These are phyloP conservation scores for Baronia brevicornis DNA, from an alignment of 2,888 invertebrate species.

Conservation along the genomic window DNA sequence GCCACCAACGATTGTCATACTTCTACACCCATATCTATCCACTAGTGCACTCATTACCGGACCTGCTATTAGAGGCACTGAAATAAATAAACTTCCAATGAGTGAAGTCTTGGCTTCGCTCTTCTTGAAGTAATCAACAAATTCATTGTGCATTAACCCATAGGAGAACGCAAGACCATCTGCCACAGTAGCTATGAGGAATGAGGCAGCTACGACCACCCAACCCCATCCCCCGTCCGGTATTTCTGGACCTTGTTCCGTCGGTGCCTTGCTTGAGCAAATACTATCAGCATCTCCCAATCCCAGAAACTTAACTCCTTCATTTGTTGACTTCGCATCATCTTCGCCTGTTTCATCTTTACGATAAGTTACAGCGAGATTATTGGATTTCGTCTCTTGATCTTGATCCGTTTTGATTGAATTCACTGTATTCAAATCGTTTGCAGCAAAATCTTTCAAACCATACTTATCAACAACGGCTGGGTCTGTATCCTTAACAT, in stretches of 20 bases:
- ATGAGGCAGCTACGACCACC: slow-evolving; percentile 91
- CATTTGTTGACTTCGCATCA: slow-evolving; percentile 59
- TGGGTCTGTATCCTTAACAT: slow-evolving; percentile 54
- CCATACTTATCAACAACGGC: slow-evolving; percentile 43
- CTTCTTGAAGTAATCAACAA: slow-evolving; percentile 84
- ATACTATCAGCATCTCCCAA: slow-evolving; percentile 69
- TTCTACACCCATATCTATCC: slow-evolving; percentile 88
- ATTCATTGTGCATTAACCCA: slow-evolving; percentile 88
- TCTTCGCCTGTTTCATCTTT: slow-evolving; percentile 47
- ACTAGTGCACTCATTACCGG: slow-evolving; percentile 90
- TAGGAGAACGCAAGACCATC: slow-evolving; percentile 96
- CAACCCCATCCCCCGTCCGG: slow-evolving; percentile 95
- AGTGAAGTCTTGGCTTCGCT: slow-evolving; percentile 90
- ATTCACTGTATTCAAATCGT: slow-evolving; percentile 56
- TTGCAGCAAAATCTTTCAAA: slow-evolving; percentile 34
- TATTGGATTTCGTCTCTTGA: slow-evolving; percentile 34
- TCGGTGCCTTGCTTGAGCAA: slow-evolving; percentile 50
- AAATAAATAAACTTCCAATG: slow-evolving; percentile 92
- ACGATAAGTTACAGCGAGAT: slow-evolving; percentile 44
- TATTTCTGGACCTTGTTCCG: slow-evolving; percentile 72
- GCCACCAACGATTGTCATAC: slow-evolving; percentile 84
- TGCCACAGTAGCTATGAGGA: slow-evolving; percentile 90
- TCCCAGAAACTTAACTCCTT: slow-evolving; percentile 71
- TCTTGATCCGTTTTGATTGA: slow-evolving; percentile 50
- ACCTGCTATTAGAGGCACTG: slow-evolving; percentile 90